Evolutionary conservation across 1,140 invertebrate species (phyloP).

Genomic region (Ceratina calcarata): DNA sequence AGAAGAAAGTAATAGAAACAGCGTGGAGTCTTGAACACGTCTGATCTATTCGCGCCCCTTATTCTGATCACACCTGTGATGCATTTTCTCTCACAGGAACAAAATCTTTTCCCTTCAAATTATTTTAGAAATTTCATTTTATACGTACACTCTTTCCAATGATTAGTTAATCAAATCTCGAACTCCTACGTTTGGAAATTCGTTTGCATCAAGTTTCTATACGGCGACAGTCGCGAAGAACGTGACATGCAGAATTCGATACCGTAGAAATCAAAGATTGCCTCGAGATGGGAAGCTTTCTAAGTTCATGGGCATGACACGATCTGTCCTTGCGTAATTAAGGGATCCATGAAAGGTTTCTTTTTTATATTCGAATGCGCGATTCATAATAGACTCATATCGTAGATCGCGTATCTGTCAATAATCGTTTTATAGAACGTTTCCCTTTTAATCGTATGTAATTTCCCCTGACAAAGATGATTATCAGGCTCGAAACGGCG

Average conservation of each 20-base stretch:
- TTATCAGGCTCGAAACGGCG: neutral
- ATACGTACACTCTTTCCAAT: no score
- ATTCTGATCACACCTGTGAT: no score
- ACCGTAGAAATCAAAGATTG: neutral
- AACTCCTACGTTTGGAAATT: neutral
- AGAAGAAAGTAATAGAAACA: neutral
- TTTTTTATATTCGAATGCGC: neutral
- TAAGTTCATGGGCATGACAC: constrained; percentile 13
- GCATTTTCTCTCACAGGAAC: no score
- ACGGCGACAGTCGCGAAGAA: neutral
- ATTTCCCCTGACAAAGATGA: neutral
- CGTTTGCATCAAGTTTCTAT: neutral
- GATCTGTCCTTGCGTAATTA: constrained; percentile 8
- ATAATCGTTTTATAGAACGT: no score
- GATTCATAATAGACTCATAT: neutral
- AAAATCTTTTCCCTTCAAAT: no score
- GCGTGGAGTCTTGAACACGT: neutral
- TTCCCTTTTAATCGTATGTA: neutral
- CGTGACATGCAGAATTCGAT: neutral
- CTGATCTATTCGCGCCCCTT: no score
- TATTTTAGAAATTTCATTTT: no score
- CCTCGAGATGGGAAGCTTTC: constrained; percentile 8
- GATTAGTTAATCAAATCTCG: no score
- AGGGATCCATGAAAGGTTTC: constrained; percentile 8
- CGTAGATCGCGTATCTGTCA: neutral